Evolutionary conservation across 2,113 vertebrate species (phyloP).

Genomic region (Lophotis ruficrista): DNA sequence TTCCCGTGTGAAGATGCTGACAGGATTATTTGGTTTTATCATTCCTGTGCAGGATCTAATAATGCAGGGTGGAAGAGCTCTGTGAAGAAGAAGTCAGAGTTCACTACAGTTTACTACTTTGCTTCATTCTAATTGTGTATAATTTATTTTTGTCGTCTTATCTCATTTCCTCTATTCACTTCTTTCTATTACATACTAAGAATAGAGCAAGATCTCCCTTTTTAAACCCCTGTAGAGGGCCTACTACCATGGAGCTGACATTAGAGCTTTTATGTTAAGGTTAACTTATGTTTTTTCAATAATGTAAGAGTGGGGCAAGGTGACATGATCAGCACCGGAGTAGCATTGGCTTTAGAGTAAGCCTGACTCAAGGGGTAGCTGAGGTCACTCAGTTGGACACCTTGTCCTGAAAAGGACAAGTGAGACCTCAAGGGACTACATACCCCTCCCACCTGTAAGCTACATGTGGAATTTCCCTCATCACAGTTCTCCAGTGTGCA

Average conservation of each 20-base stretch:
- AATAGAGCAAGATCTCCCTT: not conserved
- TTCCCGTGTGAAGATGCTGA: not conserved
- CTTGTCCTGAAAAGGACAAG: not conserved
- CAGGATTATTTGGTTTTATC: not conserved
- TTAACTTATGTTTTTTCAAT: not conserved
- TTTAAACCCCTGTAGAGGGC: not conserved
- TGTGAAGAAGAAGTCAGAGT: not conserved
- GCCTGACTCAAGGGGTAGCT: not conserved
- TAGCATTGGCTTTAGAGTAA: not conserved
- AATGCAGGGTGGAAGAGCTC: not conserved
- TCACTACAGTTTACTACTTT: not conserved
- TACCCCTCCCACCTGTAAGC: not conserved
- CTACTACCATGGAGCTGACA: not conserved
- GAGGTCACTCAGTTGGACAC: not conserved
- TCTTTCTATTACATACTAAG: not conserved
- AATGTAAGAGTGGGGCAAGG: not conserved
- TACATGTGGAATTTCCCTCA: not conserved
- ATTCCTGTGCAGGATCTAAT: not conserved
- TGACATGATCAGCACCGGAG: not conserved
- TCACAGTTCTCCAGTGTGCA: not conserved
- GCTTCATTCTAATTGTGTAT: not conserved
- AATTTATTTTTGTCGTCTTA: not conserved
- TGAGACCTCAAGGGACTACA: not conserved
- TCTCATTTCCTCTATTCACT: not conserved
- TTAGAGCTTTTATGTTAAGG: not conserved